These are phyloP conservation scores for Chalcosyrphus nemorum DNA, from an alignment of 2,888 invertebrate species.

Conservation along the genomic window DNA sequence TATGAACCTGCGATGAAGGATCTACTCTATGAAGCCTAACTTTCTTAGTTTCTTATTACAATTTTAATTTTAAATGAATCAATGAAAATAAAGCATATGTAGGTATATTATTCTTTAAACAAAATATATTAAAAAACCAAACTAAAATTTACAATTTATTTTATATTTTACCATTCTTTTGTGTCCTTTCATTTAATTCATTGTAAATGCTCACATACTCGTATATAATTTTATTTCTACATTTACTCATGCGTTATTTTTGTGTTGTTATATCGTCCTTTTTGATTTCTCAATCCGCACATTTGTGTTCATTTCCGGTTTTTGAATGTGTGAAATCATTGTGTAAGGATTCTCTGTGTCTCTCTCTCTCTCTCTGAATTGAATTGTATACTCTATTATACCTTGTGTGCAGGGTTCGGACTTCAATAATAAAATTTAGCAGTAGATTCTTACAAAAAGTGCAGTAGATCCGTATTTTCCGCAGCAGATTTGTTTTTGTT, in stretches of 20 bases:
- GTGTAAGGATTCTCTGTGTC: slow-evolving; percentile 28
- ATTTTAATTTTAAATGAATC: too few relatives aligned
- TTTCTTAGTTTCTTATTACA: too few relatives aligned
- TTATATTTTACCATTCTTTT: not conserved
- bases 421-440: too few relatives aligned
- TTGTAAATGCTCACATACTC: slow-evolving; percentile 35
- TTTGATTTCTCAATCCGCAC: slow-evolving; percentile 11
- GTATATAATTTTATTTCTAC: slow-evolving; percentile 16
- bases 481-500: too few relatives aligned
- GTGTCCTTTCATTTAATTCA: not conserved
- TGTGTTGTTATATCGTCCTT: not conserved
- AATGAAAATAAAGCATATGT: too few relatives aligned
- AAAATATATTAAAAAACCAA: too few relatives aligned
- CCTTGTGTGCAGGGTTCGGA: too few relatives aligned
- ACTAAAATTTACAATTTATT: not conserved
- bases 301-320: slow-evolving; percentile 57
- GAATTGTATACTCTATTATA: not conserved
- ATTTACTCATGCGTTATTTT: not conserved
- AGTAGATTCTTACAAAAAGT: too few relatives aligned
- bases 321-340: slow-evolving; percentile 52
- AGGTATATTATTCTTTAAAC: too few relatives aligned
- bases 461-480: too few relatives aligned
- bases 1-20: too few relatives aligned
- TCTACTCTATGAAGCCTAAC: too few relatives aligned
- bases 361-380: slow-evolving; percentile 10